phyloP scores from a whole-genome alignment of 2,797 vertebrate genomes.

The Octomys mimax region DNA sequence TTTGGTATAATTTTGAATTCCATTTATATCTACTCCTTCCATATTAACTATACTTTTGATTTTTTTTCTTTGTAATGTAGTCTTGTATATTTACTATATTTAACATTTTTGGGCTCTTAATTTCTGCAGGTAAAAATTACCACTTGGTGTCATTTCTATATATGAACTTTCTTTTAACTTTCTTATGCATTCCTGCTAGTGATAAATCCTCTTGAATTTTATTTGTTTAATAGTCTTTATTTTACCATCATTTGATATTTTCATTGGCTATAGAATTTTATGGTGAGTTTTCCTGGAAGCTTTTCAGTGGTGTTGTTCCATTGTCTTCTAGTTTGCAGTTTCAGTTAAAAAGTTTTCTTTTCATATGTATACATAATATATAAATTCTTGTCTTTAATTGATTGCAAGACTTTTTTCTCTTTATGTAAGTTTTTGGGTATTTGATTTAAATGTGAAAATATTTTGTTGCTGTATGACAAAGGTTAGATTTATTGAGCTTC shows the following conservation, averaged over 20 bases:
- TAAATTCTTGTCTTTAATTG: background rate
- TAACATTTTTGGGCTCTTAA: background rate
- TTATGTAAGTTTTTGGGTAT: background rate
- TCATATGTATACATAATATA: background rate
- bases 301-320: background rate
- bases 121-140: background rate
- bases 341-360: background rate
- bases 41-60: background rate
- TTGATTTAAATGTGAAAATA: background rate
- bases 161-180: background rate
- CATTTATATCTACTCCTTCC: background rate
- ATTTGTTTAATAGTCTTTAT: background rate
- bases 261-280: background rate
- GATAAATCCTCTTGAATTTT: constrained; percentile 2
- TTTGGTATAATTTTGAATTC: background rate
- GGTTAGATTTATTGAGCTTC: background rate
- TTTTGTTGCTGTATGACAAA: background rate
- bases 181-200: background rate
- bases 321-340: background rate
- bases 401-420: constrained; percentile 1
- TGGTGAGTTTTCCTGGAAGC: background rate
- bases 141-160: constrained; percentile 7
- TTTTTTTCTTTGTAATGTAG: background rate
- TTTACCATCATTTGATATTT: constrained; percentile 6
- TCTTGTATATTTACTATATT: background rate